These are phyloP conservation scores for Atta cephalotes DNA, from an alignment of 1,140 invertebrate genomes.

Conservation along the genomic window DNA sequence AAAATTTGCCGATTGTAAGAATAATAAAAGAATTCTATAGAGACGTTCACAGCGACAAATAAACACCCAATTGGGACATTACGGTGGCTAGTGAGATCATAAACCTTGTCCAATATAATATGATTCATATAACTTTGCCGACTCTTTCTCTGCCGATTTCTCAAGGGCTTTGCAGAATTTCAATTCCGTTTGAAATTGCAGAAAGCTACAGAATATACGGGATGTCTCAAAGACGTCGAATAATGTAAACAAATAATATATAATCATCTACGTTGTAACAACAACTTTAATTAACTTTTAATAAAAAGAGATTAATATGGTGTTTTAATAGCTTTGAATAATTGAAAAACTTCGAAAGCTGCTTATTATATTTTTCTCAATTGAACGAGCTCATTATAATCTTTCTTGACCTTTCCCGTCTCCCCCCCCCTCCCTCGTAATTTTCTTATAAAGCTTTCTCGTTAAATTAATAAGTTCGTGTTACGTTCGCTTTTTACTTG, in stretches of 20 bases:
- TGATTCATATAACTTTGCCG: background rate
- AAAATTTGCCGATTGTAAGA: background rate
- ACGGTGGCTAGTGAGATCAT: background rate
- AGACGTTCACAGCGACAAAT: background rate
- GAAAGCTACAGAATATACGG: background rate
- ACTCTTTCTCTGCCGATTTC: conserved; percentile 25
- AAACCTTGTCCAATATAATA: conserved; percentile 39
- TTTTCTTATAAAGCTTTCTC: background rate
- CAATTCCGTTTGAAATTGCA: conserved; percentile 24
- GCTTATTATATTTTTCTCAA: background rate
- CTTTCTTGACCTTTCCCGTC: background rate
- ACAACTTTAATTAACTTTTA: background rate
- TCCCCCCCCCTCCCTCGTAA: too few species aligned
- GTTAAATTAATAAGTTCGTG: background rate
- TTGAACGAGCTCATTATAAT: background rate
- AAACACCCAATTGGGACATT: conserved; percentile 9
- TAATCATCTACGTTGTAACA: background rate
- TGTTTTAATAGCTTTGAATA: background rate
- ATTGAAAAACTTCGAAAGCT: background rate
- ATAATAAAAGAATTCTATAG: conserved; percentile 18
- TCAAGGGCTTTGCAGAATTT: conserved; percentile 43
- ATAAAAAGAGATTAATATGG: background rate
- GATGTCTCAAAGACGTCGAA: background rate
- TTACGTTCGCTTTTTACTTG: background rate
- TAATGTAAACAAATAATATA: background rate